Base-by-base conservation (phyloP, 2,888 invertebrate genomes). In the Celastrina argiolus region DNA sequence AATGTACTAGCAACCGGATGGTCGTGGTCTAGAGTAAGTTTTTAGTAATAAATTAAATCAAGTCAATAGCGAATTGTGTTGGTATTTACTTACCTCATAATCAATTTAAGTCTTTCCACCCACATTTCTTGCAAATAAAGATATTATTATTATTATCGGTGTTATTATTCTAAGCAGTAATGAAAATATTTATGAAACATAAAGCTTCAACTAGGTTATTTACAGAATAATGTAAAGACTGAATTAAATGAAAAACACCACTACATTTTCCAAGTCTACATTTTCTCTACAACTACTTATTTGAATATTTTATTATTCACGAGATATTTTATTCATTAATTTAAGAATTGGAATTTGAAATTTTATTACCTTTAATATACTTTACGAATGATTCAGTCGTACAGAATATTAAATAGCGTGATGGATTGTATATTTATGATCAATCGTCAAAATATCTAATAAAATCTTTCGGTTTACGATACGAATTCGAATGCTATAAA, bases 401-500 rank as follows among this genome's bases (percentile, higher is more conserved):
- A 59, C 18, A 59, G 59, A 34, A 59, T 36, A 18, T 59, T 36
- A 18, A 59, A 59, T 12, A 34, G 18, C 59, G 12, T 18, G 8
- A 59, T 36, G 59, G 18, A 59, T 34, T 31, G 16, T 58, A 34
- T 36, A 36, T 59, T 59, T 59, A 59, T 59, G 18, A 59, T 59
- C 22, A 39, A 61, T 61, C 61, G 36, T 61, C 61, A 39, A 61
- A 59, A 61, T 36, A 18, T 8, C 36, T 22, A 56, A 56, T 22
- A 39, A 39, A 39, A 61, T 14, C 61, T 61, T 61, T 59, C 16
- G 18, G 31, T 59, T 61, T 61, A 61, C 22, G 61, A 39, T 36
- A 39, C 39, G 61, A 22, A 61, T 61, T 36, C 61, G 61, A 39
- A 61, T 39, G 61, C 39, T 39, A 39, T 61, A 61, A 61, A 18